These are phyloP conservation scores for Plectrocnemia conspersa DNA, from an alignment of 1,140 invertebrate species.

Conservation along the genomic window DNA sequence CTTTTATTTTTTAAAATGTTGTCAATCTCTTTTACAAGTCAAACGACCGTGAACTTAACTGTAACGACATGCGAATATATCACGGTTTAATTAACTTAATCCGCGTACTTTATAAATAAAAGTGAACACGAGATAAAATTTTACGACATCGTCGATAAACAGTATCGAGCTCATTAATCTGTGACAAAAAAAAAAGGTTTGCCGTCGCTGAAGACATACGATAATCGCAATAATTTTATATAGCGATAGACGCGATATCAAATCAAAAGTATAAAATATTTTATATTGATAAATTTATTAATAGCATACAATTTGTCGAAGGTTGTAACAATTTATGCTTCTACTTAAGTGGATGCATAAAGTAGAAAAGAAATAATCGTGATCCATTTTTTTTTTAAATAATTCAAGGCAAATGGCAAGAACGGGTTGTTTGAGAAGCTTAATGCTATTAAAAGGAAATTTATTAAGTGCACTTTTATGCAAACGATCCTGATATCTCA, in stretches of 20 bases:
- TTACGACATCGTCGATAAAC: too few species aligned
- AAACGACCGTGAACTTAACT: neutral
- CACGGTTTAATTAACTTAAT: slow-evolving; percentile 5
- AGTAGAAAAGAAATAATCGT: neutral
- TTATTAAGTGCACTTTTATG: neutral
- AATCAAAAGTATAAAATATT: too few species aligned
- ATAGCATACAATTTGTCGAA: too few species aligned
- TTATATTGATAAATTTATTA: too few species aligned
- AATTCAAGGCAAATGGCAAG: slow-evolving; percentile 6
- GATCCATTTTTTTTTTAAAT: neutral
- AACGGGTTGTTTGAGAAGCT: neutral
- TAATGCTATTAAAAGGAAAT: neutral
- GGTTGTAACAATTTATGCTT: too few species aligned
- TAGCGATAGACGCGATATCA: too few species aligned
- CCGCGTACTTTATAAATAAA: neutral
- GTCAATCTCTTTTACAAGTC: neutral
- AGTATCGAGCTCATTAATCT: too few species aligned
- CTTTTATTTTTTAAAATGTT: neutral
- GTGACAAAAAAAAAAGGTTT: too few species aligned
- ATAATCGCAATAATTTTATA: too few species aligned
- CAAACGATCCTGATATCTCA: neutral
- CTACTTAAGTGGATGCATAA: too few species aligned
- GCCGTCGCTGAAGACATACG: too few species aligned
- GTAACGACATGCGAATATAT: neutral
- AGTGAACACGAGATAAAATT: too few species aligned